These are phyloP conservation scores for Mormyrus proboscirostris DNA, from an alignment of 2,797 vertebrate species.

Conservation along the genomic window DNA sequence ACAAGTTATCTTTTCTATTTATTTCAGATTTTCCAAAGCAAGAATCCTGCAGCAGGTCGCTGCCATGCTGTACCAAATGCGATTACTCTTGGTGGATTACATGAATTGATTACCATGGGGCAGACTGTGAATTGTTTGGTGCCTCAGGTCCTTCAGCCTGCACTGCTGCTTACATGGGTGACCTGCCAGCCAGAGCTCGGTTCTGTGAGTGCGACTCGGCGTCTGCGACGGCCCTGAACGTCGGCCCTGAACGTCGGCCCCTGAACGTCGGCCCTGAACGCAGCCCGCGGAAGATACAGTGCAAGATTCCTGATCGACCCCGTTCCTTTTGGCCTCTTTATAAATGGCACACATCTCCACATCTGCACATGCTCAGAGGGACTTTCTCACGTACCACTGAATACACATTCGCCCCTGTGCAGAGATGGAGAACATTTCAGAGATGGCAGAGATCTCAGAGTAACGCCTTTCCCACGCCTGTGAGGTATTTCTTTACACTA, in stretches of 20 bases:
- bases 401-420: not conserved
- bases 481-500: not conserved
- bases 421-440: not conserved
- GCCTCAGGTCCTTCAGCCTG: not conserved
- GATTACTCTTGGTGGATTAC: not conserved
- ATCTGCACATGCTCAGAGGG: not conserved
- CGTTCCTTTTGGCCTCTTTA: not conserved
- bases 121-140: not conserved
- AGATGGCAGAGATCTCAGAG: not conserved
- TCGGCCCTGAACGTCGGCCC: too few species aligned
- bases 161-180: not conserved
- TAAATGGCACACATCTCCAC: not conserved
- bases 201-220: not conserved
- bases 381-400: not conserved
- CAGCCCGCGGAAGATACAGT: not conserved
- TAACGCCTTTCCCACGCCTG: not conserved
- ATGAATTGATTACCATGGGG: not conserved
- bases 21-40: not conserved
- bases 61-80: not conserved
- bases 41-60: not conserved
- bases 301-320: not conserved
- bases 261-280: not conserved
- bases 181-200: not conserved
- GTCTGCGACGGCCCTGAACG: not conserved
- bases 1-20: not conserved